Evolutionary conservation across 2,113 vertebrate genomes (phyloP), one percentile per base, ranked within the genome.

Genomic region (Lethenteron camtschaticum): DNA sequence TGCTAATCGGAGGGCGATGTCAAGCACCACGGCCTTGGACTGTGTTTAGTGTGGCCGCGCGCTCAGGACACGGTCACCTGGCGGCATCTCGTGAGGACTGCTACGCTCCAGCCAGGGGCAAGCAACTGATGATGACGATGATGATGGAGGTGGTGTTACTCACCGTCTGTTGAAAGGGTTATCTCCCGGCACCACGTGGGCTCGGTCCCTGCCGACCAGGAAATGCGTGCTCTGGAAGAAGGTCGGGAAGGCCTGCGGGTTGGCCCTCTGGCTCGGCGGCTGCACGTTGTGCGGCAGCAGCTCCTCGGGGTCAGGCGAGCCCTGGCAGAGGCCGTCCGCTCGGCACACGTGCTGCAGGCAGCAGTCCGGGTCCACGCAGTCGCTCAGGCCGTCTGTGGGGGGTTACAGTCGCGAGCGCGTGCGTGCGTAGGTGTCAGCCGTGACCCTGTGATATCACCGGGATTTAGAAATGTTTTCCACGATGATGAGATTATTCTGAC

Each of bases 281-380:
- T 78, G 2, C 11, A 88, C 85, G 77, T 81, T 86, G 79, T 92
- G 90, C 76, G 90, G 90, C 75, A 99, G 95, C 80, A 99, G 85
- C 76, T 85, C 87, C 69, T 94, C 79, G 14, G 94, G 94, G 78
- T 99, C 94, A 70, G 87, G 83, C 10, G 94, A 95, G 12, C 94
- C 92, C 9, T 86, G 83, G 76, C 94, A 99, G 74, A 99, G 82
- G 1, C 89, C 84, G 77, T 87, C 96, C 71, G 86, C 90, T 77
- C 96, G 92, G 76, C 94, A 99, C 10, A 86, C 85, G 24, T 87
- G 83, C 79, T 99, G 94, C 73, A 99, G 87, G 79, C 94, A 99
- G 80, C 94, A 99, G 80, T 99, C 94, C 1, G 92, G 94, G 81
- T 99, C 94, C 80, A 99, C 83, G 78, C 94, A 99, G 79, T 99